Evolutionary conservation across 1,140 invertebrate species (phyloP).

Genomic region (Drosophila teissieri): DNA sequence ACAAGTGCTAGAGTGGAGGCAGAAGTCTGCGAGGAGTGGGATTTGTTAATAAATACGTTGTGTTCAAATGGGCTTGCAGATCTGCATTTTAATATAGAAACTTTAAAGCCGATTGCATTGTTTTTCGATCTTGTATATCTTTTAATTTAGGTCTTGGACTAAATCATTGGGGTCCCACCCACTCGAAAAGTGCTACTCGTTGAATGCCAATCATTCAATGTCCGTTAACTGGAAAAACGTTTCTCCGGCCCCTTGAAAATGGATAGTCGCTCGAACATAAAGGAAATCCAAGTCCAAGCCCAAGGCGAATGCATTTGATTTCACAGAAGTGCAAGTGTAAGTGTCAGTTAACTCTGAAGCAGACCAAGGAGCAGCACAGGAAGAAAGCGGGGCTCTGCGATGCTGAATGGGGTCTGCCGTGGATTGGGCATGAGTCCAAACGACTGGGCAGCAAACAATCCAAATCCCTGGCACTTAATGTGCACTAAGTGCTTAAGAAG

Average conservation of each 20-base stretch:
- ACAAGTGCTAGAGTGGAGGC: constrained; percentile 46
- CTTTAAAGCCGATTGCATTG: too few relatives aligned
- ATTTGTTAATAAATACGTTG: constrained; percentile 28
- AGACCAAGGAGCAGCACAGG: constrained; percentile 13
- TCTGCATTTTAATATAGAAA: too few relatives aligned
- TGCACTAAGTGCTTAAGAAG: constrained; percentile 63
- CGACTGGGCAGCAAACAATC: constrained; percentile 38
- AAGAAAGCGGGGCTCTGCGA: constrained; percentile 7
- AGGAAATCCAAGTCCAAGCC: constrained; percentile 12
- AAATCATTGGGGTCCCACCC: not conserved
- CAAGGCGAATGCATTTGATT: constrained; percentile 56
- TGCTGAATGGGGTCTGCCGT: constrained; percentile 15
- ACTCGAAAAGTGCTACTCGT: not conserved
- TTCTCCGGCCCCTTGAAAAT: constrained; percentile 24
- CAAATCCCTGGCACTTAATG: constrained; percentile 60
- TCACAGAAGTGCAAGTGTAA: constrained; percentile 51
- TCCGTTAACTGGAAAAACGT: constrained; percentile 3
- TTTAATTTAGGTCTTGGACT: not conserved
- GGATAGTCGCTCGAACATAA: not conserved
- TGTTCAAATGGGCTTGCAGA: not conserved
- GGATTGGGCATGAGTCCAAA: constrained; percentile 53
- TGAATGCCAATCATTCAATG: constrained; percentile 11
- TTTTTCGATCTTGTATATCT: too few relatives aligned
- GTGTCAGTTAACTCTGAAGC: constrained; percentile 54
- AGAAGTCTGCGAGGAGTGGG: constrained; percentile 1